These are phyloP conservation scores for Cacatua alba DNA, from an alignment of 2,113 vertebrate species.

Conservation along the genomic window DNA sequence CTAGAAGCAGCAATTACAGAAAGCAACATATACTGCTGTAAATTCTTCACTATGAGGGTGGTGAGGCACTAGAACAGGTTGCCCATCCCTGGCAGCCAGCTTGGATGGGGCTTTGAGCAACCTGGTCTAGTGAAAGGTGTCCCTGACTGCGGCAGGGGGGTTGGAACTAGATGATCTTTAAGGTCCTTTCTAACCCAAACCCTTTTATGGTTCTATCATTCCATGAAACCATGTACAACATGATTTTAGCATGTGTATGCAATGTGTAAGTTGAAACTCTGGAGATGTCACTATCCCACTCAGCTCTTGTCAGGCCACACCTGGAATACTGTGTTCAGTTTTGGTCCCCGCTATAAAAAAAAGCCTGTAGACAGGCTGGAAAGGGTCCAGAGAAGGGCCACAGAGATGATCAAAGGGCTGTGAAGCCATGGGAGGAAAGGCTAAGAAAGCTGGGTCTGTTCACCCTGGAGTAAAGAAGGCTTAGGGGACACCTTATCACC, in stretches of 20 bases:
- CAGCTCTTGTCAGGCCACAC: neutral
- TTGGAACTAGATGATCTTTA: neutral
- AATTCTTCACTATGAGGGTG: neutral
- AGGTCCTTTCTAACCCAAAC: neutral
- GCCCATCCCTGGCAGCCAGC: neutral
- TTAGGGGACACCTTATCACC: neutral
- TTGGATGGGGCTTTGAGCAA: neutral
- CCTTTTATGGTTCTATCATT: neutral
- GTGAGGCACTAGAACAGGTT: neutral
- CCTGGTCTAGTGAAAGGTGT: neutral
- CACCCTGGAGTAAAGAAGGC: neutral
- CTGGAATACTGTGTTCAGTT: neutral
- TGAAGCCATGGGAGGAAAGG: neutral
- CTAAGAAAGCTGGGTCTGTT: neutral
- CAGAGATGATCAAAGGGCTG: neutral
- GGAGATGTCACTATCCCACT: neutral
- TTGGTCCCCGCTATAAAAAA: neutral
- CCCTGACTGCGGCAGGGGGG: neutral
- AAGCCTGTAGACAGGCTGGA: neutral
- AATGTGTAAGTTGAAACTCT: neutral
- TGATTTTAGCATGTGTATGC: rapidly evolving
- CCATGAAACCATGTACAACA: neutral
- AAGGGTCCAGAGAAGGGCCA: neutral
- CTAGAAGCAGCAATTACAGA: rapidly evolving
- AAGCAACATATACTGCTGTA: neutral